phyloP scores from a whole-genome alignment of 2,888 invertebrate species.

The Apantesis nais region DNA sequence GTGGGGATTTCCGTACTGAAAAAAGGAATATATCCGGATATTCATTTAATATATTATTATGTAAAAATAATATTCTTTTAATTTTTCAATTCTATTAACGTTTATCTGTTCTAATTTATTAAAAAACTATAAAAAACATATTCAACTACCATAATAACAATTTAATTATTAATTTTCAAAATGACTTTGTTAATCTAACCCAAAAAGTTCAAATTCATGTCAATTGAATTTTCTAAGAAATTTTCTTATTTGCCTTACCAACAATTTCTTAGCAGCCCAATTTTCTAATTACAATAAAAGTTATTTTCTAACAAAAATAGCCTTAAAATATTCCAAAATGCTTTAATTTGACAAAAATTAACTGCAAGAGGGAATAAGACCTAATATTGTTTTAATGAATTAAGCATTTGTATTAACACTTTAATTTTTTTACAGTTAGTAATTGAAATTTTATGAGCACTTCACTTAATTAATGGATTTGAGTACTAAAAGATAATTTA shows the following conservation, averaged over 20 bases:
- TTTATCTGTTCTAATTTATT: too few relatives aligned
- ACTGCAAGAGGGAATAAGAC: neutral
- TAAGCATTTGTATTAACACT: neutral
- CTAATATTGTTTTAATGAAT: neutral
- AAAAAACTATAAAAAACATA: too few relatives aligned
- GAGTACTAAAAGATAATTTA: neutral
- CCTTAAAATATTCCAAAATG: neutral
- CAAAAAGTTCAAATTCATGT: neutral
- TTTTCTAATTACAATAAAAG: neutral
- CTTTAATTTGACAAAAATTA: too few relatives aligned
- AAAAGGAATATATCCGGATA: too few relatives aligned
- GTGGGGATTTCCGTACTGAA: too few relatives aligned
- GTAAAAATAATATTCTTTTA: too few relatives aligned
- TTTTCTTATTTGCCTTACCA: constrained; percentile 1
- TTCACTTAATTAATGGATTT: neutral
- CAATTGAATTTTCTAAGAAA: neutral
- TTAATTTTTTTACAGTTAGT: neutral
- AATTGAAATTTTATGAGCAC: neutral
- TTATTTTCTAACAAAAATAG: neutral
- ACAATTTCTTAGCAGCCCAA: neutral
- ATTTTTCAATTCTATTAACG: too few relatives aligned
- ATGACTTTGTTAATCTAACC: neutral
- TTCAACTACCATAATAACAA: too few relatives aligned
- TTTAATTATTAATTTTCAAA: too few relatives aligned
- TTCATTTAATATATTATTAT: too few relatives aligned